Conservation (phyloP, 2,113 vertebrate genomes). For the Illadopsis cleaveri region DNA sequence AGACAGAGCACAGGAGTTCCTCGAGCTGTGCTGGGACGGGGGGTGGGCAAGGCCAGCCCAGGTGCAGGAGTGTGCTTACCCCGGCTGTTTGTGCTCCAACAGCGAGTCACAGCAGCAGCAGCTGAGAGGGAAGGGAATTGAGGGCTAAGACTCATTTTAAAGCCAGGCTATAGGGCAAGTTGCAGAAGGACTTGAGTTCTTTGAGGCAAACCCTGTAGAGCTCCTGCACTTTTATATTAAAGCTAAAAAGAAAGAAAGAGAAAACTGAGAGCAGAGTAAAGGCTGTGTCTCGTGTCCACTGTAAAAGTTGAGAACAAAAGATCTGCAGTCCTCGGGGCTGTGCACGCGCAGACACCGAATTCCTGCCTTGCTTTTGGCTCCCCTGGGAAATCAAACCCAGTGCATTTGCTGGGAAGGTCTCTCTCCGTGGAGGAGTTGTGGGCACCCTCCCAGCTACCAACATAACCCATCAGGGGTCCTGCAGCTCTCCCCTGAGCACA, state of each 20-base stretch:
- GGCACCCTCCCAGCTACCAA: not conserved
- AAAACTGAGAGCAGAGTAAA: slow-evolving; percentile 31
- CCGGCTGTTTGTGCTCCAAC: not conserved
- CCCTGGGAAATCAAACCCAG: slow-evolving; percentile 9
- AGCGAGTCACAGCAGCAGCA: not conserved
- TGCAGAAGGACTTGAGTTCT: not conserved
- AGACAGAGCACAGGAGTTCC: not conserved
- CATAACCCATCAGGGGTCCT: fast-evolving
- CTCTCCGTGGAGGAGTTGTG: not conserved
- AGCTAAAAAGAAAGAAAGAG: not conserved
- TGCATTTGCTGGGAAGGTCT: not conserved
- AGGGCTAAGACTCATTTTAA: not conserved
- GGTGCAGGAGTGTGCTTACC: not conserved
- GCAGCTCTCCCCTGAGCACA: not conserved
- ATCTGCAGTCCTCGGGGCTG: slow-evolving; percentile 18
- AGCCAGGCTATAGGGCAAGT: not conserved
- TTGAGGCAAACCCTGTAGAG: not conserved
- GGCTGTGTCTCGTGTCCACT: slow-evolving; percentile 28
- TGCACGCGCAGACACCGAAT: not conserved
- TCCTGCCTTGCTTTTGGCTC: slow-evolving; percentile 11
- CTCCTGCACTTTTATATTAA: not conserved
- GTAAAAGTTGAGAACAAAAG: slow-evolving; percentile 62
- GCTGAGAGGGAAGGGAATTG: not conserved
- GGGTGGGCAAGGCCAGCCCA: not conserved
- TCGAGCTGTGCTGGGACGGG: not conserved